A percentile compares a stretch with the other conserved stretches of the same genome.
These are phyloP conservation scores for Oikopleura dioica DNA, from an alignment of 23 tunicate species.

Conservation along the genomic window DNA sequence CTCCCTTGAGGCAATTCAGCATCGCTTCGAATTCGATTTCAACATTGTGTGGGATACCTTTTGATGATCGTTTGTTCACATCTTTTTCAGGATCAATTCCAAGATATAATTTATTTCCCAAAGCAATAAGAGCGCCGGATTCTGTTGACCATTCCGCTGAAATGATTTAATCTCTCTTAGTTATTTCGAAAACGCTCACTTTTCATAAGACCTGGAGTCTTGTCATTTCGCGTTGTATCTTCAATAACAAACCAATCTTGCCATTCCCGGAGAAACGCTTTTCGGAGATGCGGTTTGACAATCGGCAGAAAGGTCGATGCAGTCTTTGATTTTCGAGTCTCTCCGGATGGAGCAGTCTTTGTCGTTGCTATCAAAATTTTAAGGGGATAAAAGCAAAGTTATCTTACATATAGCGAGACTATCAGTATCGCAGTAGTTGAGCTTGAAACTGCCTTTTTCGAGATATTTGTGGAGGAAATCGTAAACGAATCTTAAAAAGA, in stretches of 20 bases:
- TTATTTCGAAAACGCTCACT: background rate
- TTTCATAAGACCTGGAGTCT: background rate
- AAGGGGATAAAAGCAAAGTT: background rate
- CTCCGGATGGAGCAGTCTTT: background rate
- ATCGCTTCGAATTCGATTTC: background rate
- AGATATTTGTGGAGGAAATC: background rate
- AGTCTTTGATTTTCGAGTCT: background rate
- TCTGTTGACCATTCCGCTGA: background rate
- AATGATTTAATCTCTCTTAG: background rate
- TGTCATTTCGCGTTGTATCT: background rate
- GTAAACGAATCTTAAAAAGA: background rate
- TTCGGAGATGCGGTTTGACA: background rate
- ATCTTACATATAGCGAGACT: background rate
- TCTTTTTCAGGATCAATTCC: background rate
- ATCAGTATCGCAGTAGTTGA: background rate
- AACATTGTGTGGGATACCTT: background rate
- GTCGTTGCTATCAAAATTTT: background rate
- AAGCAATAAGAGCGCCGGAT: background rate
- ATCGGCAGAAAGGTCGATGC: background rate
- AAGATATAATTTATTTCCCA: background rate
- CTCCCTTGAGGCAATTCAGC: background rate
- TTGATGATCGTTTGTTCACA: background rate
- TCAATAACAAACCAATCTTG: background rate
- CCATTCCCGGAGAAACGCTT: background rate
- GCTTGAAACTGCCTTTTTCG: background rate